Evolutionary conservation across 2,113 vertebrate genomes (phyloP).

Genomic region (Aspiorhynchus laticeps): DNA sequence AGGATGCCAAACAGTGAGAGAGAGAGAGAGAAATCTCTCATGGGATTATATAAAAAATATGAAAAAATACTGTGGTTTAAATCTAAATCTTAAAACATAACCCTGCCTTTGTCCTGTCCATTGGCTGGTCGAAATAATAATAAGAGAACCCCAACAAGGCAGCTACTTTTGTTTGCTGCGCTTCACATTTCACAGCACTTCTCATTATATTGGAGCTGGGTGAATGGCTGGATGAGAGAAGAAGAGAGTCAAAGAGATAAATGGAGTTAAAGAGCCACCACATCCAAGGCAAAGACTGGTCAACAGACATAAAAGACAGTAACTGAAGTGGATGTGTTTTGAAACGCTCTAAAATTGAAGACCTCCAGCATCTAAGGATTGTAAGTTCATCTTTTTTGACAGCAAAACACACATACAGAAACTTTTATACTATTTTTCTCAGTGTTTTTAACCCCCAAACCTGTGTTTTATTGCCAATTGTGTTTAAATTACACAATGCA

Average conservation of each 20-base stretch:
- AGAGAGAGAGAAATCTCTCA: conserved; percentile 31
- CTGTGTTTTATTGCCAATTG: neutral
- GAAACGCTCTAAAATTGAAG: conserved; percentile 36
- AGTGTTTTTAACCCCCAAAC: neutral
- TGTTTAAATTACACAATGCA: neutral
- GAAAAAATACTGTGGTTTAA: conserved; percentile 77
- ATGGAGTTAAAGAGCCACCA: conserved; percentile 46
- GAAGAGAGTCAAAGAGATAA: conserved; percentile 46
- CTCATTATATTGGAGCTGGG: conserved; percentile 69
- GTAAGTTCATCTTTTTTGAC: conserved; percentile 30
- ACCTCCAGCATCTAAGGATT: conserved; percentile 27
- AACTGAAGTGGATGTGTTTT: conserved; percentile 55
- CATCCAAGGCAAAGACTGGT: conserved; percentile 53
- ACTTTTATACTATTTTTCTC: neutral
- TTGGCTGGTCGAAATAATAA: conserved; percentile 66
- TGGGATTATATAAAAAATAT: conserved; percentile 65
- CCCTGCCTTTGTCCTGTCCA: conserved; percentile 73
- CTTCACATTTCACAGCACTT: conserved; percentile 77
- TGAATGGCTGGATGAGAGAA: conserved; percentile 59
- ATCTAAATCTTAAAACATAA: conserved; percentile 72
- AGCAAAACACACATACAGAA: neutral
- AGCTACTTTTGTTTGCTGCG: conserved; percentile 71
- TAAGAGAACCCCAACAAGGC: conserved; percentile 64
- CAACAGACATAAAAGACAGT: conserved; percentile 56
- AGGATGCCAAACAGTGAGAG: neutral